Evolutionary conservation across 2,888 invertebrate species (phyloP), one percentile per base, ranked within the genome.

Genomic region (Amiota mariae): DNA sequence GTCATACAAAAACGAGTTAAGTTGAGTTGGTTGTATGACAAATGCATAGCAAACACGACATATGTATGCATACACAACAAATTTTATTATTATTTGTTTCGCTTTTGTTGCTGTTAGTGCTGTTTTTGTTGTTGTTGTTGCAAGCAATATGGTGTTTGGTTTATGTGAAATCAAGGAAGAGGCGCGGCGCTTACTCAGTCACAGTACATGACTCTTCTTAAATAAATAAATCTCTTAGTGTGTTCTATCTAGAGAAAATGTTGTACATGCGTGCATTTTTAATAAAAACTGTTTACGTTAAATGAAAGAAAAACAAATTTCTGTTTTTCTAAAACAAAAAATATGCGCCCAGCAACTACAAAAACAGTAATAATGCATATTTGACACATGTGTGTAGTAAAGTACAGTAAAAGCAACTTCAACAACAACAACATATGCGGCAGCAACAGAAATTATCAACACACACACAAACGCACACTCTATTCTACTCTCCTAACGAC

Each of bases 221-320:
- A 36, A 36, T 36, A 36, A 36, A 36, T 36, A 36, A 36, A 36
- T 36, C 36, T 36, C 36, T 36, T 24, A 24, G 15, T 6, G 57
- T 57, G 57, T n/a, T 15, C 8, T 15, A 4, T 59, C 36, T 36
- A 6, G 36, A 36, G 36, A 6, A 36, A 36, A 36, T 36, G 6
- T 36, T 36, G 36, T 36, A 6, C 36, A 36, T 36, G 36, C 36
- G 36, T 66, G 47, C 66, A 66, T 66, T 66, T 46, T 9, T n/a
- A 13, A 68, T 8, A 59, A 67, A 54, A 74, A 75, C 81, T 85
- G 85, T 85, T 82, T 77, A 77, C 75, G 61, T 73, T 77, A 74
- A 77, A 64, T 75, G 79, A 74, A 77, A 79, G 79, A 71, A 71
- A 64, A 64, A 72, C 54, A 51, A 51, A 36, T 36, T n/a, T n/a